A percentile compares a stretch with the other conserved stretches of the same genome.
Conservation (phyloP, 2,113 vertebrate genomes). For the Acinonyx jubatus region DNA sequence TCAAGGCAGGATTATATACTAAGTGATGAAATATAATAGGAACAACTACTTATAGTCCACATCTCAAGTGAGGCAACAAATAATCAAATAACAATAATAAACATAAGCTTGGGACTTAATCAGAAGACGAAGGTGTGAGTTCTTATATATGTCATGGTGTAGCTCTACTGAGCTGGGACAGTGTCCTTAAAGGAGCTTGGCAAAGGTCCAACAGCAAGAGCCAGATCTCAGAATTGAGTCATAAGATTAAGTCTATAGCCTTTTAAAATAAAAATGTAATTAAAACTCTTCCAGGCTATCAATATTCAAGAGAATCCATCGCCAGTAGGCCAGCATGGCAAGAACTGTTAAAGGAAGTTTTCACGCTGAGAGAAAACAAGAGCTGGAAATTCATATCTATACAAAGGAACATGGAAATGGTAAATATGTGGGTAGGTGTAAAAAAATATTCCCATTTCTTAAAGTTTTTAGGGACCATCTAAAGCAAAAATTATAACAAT, state of each 20-base stretch:
- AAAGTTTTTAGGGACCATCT: not conserved
- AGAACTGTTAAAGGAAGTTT: not conserved
- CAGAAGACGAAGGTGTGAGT: not conserved
- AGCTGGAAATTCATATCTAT: not conserved
- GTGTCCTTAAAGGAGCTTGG: not conserved
- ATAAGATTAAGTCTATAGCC: not conserved
- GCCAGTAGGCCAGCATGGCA: not conserved
- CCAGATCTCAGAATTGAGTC: not conserved
- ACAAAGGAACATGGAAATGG: not conserved
- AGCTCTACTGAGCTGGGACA: not conserved
- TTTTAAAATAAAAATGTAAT: not conserved
- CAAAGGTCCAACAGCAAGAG: not conserved
- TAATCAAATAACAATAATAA: not conserved
- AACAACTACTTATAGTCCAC: not conserved
- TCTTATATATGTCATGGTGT: rapidly evolving
- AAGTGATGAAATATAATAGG: not conserved
- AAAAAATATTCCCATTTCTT: not conserved
- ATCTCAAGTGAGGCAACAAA: not conserved
- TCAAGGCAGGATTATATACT: not conserved
- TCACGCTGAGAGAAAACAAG: not conserved
- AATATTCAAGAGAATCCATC: not conserved
- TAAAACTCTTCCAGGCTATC: not conserved
- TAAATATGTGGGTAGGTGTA: not conserved
- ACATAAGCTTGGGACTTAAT: not conserved
- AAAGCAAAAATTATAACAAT: constrained; percentile 1